Evolutionary conservation across 2,888 invertebrate species (phyloP).

Genomic region (Phalangium opilio): DNA sequence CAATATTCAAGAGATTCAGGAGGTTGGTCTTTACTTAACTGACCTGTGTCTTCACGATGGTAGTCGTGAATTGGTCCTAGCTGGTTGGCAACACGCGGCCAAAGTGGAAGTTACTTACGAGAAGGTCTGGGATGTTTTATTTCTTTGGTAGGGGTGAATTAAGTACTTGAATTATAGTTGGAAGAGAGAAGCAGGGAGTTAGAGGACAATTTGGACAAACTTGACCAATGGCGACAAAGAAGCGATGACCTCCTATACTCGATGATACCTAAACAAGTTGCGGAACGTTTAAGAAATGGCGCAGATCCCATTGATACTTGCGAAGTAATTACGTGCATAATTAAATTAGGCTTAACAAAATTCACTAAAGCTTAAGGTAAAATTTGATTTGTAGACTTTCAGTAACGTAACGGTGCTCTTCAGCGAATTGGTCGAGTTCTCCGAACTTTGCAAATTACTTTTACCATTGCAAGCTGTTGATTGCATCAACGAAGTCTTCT

Average conservation of each 20-base stretch:
- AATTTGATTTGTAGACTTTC: slow-evolving; percentile 47
- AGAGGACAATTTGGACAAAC: slow-evolving; percentile 55
- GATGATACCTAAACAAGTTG: slow-evolving; percentile 77
- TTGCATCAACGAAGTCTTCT: slow-evolving; percentile 71
- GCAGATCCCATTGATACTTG: slow-evolving; percentile 61
- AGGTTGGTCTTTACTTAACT: slow-evolving; percentile 60
- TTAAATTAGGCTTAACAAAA: no score
- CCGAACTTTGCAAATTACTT: slow-evolving; percentile 41
- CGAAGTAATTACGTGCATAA: no score
- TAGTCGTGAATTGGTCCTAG: slow-evolving; percentile 33
- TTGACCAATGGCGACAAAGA: slow-evolving; percentile 69
- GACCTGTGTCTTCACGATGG: slow-evolving; percentile 73
- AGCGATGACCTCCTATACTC: slow-evolving; percentile 76
- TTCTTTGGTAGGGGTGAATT: slow-evolving; percentile 5
- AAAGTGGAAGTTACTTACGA: slow-evolving; percentile 23
- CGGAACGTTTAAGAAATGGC: slow-evolving; percentile 59
- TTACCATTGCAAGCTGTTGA: slow-evolving; percentile 61
- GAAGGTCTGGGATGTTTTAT: slow-evolving; percentile 24
- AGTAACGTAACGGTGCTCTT: slow-evolving; percentile 63
- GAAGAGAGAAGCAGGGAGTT: slow-evolving; percentile 61
- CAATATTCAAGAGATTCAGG: slow-evolving; percentile 62
- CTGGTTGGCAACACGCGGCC: slow-evolving; percentile 17
- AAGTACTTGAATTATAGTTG: slow-evolving; percentile 38
- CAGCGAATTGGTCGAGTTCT: slow-evolving; percentile 50
- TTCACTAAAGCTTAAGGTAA: no score